Evolutionary conservation across 2,113 vertebrate species (phyloP).

Genomic region (Elephas maximus): DNA sequence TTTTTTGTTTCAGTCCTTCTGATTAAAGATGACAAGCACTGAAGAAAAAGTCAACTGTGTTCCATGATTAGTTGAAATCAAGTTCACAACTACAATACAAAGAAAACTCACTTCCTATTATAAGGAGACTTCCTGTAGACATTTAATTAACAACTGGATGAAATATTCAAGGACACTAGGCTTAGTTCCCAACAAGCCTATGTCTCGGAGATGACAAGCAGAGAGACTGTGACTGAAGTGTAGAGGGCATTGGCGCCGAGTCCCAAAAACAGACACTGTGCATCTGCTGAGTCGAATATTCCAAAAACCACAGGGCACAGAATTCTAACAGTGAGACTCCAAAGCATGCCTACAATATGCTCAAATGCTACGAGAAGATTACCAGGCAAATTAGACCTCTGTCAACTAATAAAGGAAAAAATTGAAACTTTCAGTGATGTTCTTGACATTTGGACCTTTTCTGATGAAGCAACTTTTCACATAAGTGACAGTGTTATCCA

Average conservation of each 20-base stretch:
- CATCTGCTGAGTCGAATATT: conserved; percentile 64
- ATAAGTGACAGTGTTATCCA: neutral
- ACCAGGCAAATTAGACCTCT: neutral
- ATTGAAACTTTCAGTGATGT: conserved; percentile 15
- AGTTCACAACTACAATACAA: conserved; percentile 49
- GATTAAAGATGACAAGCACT: conserved; percentile 32
- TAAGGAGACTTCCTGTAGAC: neutral
- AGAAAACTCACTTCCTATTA: conserved; percentile 48
- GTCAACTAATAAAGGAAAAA: conserved; percentile 57
- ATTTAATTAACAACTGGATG: conserved; percentile 56
- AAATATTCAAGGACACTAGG: conserved; percentile 31
- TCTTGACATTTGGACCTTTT: conserved; percentile 60
- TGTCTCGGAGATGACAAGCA: conserved; percentile 27
- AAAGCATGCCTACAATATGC: conserved; percentile 27
- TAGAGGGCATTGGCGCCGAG: neutral
- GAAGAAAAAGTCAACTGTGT: conserved; percentile 47
- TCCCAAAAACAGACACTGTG: neutral
- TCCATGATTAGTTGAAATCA: conserved; percentile 36
- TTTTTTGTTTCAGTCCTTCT: conserved; percentile 52
- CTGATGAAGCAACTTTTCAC: conserved; percentile 12
- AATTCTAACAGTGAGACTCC: conserved; percentile 41
- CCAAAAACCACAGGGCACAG: conserved; percentile 28
- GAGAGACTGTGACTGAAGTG: conserved; percentile 44
- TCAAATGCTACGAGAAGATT: conserved; percentile 22
- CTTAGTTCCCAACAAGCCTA: conserved; percentile 26